These are phyloP conservation scores for Stenolophus ochropezus DNA, from an alignment of 2,888 invertebrate species.

Conservation along the genomic window DNA sequence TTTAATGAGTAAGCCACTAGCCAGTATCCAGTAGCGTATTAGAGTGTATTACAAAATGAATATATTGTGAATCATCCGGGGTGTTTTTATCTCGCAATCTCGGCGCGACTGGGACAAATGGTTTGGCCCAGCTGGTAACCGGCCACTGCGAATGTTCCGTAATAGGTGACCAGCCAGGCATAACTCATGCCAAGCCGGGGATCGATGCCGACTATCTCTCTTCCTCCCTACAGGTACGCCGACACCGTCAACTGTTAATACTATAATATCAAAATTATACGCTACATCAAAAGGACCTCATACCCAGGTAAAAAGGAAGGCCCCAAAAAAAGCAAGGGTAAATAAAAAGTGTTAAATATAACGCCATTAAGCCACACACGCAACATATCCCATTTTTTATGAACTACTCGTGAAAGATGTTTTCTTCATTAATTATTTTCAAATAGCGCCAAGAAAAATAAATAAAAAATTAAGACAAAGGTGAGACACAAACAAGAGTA, in stretches of 20 bases:
- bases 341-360: background rate
- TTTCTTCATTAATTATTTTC: no score
- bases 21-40: no score
- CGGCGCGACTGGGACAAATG: constrained; percentile 48
- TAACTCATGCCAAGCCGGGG: constrained; percentile 48
- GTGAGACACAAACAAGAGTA: no score
- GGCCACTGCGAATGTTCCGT: constrained; percentile 44
- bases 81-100: background rate
- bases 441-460: no score
- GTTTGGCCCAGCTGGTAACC: constrained; percentile 52
- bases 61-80: background rate
- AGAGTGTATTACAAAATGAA: background rate
- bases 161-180: constrained; percentile 56
- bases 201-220: constrained; percentile 56
- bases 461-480: no score
- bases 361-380: background rate
- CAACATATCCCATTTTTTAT: background rate
- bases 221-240: constrained; percentile 15
- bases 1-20: no score
- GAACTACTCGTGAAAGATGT: no score
- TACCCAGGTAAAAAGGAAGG: background rate
- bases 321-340: background rate
- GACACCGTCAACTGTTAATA: background rate
- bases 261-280: background rate
- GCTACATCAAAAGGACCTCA: no score